Evolutionary conservation across 2,888 invertebrate species (phyloP).

Genomic region (Amphipoea lucens): DNA sequence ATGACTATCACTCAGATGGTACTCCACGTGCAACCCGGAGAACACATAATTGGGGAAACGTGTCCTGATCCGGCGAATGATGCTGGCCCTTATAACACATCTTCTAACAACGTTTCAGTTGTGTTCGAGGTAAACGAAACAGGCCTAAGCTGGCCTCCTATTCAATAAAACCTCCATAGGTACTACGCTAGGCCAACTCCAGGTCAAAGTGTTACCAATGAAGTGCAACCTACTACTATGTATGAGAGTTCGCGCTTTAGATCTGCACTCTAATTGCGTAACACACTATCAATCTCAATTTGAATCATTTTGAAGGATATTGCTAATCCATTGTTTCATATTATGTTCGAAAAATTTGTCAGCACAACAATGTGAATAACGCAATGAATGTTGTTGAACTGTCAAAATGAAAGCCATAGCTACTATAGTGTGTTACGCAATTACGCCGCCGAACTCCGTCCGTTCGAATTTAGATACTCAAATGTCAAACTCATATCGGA

Average conservation of each 20-base stretch:
- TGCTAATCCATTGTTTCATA: too few relatives aligned
- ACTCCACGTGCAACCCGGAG: conserved; percentile 73
- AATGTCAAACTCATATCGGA: not conserved
- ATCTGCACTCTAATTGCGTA: too few relatives aligned
- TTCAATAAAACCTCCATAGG: not conserved
- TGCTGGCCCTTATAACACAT: conserved; percentile 46
- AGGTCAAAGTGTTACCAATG: not conserved
- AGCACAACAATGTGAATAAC: too few relatives aligned
- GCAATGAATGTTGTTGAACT: too few relatives aligned
- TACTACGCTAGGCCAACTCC: not conserved
- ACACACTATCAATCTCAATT: too few relatives aligned
- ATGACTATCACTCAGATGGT: conserved; percentile 93
- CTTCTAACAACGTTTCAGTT: conserved; percentile 58
- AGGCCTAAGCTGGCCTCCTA: not conserved
- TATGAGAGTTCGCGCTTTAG: too few relatives aligned
- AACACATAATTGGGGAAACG: conserved; percentile 87
- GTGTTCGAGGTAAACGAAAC: conserved; percentile 66
- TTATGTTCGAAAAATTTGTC: too few relatives aligned
- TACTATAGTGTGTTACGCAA: too few relatives aligned
- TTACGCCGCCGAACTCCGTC: not conserved
- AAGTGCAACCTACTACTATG: too few relatives aligned
- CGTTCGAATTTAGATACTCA: not conserved
- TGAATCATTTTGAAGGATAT: too few relatives aligned
- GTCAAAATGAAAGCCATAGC: too few relatives aligned
- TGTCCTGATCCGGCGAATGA: conserved; percentile 80